Conservation (phyloP, 2,888 invertebrate genomes). For the Steromphala cineraria region DNA sequence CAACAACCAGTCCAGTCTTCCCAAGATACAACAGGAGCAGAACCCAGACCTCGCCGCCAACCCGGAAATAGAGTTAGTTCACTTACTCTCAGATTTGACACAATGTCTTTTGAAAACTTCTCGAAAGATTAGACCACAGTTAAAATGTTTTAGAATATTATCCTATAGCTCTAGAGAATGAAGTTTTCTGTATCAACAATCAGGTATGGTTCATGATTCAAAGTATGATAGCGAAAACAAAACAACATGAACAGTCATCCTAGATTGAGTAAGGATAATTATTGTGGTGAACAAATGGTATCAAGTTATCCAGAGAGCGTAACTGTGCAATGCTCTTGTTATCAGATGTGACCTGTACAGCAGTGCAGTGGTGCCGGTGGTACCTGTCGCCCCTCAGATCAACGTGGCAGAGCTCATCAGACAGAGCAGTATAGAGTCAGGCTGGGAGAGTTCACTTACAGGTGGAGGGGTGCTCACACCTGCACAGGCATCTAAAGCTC, state of each 20-base stretch:
- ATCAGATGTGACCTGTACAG: conserved; percentile 54
- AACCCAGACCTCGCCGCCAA: conserved; percentile 20
- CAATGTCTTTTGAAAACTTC: too few relatives aligned
- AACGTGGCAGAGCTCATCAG: conserved; percentile 84
- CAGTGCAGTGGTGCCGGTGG: conserved; percentile 50
- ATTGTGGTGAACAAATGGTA: too few relatives aligned
- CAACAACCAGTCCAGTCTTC: conserved; percentile 74
- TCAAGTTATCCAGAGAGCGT: too few relatives aligned
- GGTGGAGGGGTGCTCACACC: conserved; percentile 78
- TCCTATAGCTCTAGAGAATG: too few relatives aligned
- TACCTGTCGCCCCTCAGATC: conserved; percentile 77
- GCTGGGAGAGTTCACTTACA: conserved; percentile 74
- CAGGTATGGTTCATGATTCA: too few relatives aligned
- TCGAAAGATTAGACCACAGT: too few relatives aligned
- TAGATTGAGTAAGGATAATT: too few relatives aligned
- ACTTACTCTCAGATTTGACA: background rate
- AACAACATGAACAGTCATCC: too few relatives aligned
- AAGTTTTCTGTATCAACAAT: too few relatives aligned
- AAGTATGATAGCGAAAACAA: too few relatives aligned
- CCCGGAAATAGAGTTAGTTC: conserved; percentile 30
- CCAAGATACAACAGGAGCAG: conserved; percentile 56
- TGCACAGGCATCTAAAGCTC: conserved; percentile 89
- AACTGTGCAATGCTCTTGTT: background rate
- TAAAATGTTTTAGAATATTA: too few relatives aligned
- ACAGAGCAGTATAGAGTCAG: conserved; percentile 77